Evolutionary conservation across 1,140 invertebrate species (phyloP), one percentile per base, ranked within the genome.

Genomic region (Drosophila tropicalis): DNA sequence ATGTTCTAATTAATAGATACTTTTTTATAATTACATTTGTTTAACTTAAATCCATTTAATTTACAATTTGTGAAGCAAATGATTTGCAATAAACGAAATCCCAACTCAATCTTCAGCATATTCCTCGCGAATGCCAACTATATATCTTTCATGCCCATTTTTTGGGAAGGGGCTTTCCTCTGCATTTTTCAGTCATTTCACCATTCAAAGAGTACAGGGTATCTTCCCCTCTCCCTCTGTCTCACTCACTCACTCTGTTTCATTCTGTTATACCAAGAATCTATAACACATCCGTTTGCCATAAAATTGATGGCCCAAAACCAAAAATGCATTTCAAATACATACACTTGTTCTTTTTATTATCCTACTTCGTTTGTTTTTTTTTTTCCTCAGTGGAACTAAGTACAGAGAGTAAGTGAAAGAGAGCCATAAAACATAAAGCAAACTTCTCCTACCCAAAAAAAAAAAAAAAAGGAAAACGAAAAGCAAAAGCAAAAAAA

Each of bases 281-380:
- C 70, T 70, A 87, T 72, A 70, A 71, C 76, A 87, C 79, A 87
- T 87, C 83, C 84, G 84, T 77, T 89, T 74, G 84, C 84, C 73
- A 83, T 87, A 74, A 87, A 87, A 87, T 89, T 89, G 69, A 86
- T 86, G 79, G 83, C 62, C 83, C 79, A 83, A 82, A 87, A 83
- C 57, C 25, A 58, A 74, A 86, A 79, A 71, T 74, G 76, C 79
- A 73, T 87, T 63, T 70, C 79, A 79, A 83, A 82, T 82, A 82
- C 71, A 70, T 82, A 82, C 71, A 70, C 51, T 58, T 51, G 51
- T 78, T 75, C 66, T 67, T 32, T 56, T 34, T 70, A 60, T 51
- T 32, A 19, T 71, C 60, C 67, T 79, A 71, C 76, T 76, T 64
- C 17, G 17, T 22, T 51, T 51, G 17, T 22, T 51, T 51, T 51